A percentile compares a stretch with the other conserved stretches of the same genome.
These are phyloP conservation scores for Penaeus monodon DNA, from an alignment of 2,888 invertebrate genomes.

Conservation along the genomic window DNA sequence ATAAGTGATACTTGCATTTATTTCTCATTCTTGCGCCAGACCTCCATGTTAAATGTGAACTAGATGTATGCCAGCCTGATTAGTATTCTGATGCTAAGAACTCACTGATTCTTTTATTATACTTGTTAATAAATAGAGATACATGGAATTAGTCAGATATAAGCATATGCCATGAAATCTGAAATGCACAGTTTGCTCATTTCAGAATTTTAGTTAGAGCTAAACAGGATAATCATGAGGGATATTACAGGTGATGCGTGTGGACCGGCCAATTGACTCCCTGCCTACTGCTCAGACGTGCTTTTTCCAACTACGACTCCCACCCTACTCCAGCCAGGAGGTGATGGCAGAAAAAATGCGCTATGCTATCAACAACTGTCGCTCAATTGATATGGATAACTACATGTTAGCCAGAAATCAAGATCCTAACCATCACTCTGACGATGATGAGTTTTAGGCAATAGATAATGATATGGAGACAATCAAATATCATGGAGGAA, in stretches of 20 bases:
- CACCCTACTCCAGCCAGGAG: conserved; percentile 75
- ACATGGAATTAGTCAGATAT: too few species aligned
- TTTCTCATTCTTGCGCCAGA: too few species aligned
- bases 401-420: conserved; percentile 77
- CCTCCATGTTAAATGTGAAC: too few species aligned
- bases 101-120: too few species aligned
- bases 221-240: too few species aligned
- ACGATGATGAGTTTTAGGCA: conserved; percentile 61
- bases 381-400: conserved; percentile 79
- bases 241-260: conserved; percentile 72
- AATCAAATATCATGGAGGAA: not conserved
- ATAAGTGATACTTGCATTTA: too few species aligned
- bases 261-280: conserved; percentile 75
- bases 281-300: conserved; percentile 78
- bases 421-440: conserved; percentile 65
- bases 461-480: not conserved
- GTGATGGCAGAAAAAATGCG: conserved; percentile 76
- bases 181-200: too few species aligned
- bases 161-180: too few species aligned
- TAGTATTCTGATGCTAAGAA: too few species aligned
- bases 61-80: too few species aligned
- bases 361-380: conserved; percentile 78
- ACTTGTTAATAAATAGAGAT: too few species aligned
- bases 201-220: too few species aligned
- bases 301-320: conserved; percentile 77